Percentiles rank a stretch among this genome's conserved stretches.
These are phyloP conservation scores for Belgica antarctica DNA, from an alignment of 2,888 invertebrate species.

Conservation along the genomic window DNA sequence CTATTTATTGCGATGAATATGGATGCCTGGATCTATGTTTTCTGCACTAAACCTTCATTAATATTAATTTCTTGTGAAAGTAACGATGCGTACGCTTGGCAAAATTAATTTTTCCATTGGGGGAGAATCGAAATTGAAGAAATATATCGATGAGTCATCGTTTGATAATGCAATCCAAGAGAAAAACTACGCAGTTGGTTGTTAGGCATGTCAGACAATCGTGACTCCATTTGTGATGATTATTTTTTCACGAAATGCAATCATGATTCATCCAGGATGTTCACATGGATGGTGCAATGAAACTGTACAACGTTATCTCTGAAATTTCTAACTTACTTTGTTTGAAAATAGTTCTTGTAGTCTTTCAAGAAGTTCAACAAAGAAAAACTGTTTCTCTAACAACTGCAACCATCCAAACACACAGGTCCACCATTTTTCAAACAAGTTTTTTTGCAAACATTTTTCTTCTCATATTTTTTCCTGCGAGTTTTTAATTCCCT, in stretches of 20 bases:
- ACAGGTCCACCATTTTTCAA: no score
- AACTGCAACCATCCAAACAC: not conserved
- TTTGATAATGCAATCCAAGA: not conserved
- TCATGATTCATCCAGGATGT: not conserved
- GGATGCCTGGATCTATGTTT: no score
- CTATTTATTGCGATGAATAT: no score
- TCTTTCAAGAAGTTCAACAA: not conserved
- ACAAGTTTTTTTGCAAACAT: not conserved
- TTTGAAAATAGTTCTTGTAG: not conserved
- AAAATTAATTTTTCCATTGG: conserved; percentile 12
- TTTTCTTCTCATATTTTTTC: not conserved
- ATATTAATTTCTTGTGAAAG: conserved; percentile 9
- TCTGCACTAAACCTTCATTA: conserved; percentile 1
- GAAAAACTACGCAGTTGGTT: not conserved
- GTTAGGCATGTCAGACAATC: no score
- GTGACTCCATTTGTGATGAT: not conserved
- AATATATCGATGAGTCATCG: conserved; percentile 11
- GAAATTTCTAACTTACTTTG: no score
- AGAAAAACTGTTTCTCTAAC: not conserved
- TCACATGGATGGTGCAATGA: no score
- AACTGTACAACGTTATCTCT: no score
- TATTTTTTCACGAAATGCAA: not conserved
- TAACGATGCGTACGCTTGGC: conserved; percentile 11
- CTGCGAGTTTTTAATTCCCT: conserved; percentile 22
- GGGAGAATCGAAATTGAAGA: not conserved